A percentile compares a stretch with the other conserved stretches of the same genome.
These are phyloP conservation scores for Papio anubis DNA, from an alignment of 2,113 vertebrate genomes.

Conservation along the genomic window DNA sequence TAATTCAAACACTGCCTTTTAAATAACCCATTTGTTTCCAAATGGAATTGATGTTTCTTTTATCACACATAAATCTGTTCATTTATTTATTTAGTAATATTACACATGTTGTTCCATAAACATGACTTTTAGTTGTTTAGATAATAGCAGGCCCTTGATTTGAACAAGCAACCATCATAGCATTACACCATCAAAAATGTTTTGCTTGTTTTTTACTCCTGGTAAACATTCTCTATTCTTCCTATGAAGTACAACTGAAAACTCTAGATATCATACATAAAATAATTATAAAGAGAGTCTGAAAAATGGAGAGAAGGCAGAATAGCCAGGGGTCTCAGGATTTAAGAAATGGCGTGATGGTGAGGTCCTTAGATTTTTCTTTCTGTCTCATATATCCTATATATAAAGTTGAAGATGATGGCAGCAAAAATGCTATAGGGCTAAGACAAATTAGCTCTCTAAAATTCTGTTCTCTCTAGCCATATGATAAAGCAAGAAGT, in stretches of 20 bases:
- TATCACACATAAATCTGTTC: neutral
- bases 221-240: neutral
- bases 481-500: neutral
- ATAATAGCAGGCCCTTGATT: neutral
- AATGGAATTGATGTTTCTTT: neutral
- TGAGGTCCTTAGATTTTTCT: neutral
- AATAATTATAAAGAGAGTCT: neutral
- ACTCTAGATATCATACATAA: too few relatives aligned
- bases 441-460: neutral
- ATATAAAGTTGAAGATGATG: neutral
- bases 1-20: neutral
- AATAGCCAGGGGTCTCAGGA: rapidly evolving
- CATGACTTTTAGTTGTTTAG: neutral
- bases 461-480: neutral
- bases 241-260: neutral
- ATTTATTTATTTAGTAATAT: neutral
- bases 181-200: neutral
- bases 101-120: neutral
- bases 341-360: neutral
- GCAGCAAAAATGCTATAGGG: neutral
- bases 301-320: neutral
- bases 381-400: neutral
- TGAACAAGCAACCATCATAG: neutral
- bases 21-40: neutral
- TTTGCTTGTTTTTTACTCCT: neutral